Evolutionary conservation across 2,888 invertebrate species (phyloP).

Genomic region (Drosophila siamana): DNA sequence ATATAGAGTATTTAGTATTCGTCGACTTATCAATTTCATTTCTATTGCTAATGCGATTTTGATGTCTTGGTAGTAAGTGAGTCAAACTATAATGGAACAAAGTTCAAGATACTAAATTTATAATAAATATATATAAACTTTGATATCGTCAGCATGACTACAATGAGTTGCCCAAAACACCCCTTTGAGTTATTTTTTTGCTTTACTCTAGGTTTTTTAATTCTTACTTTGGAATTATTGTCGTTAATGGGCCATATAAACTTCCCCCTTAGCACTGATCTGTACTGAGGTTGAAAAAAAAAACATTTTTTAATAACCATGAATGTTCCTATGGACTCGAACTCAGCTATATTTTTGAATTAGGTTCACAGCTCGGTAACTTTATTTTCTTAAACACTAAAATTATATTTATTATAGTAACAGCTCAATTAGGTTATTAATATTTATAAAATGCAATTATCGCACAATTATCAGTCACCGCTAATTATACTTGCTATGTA

Average conservation of each 20-base stretch:
- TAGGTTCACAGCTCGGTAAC: not conserved
- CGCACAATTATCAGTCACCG: not conserved
- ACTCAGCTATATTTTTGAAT: no score
- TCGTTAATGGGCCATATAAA: no score
- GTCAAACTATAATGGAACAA: constrained; percentile 41
- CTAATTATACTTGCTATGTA: not conserved
- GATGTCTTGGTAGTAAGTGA: not conserved
- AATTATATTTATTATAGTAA: not conserved
- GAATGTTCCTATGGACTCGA: no score
- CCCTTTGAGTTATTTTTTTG: not conserved
- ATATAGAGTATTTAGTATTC: constrained; percentile 1
- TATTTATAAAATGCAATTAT: not conserved
- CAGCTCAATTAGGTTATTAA: not conserved
- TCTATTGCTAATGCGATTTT: constrained; percentile 4
- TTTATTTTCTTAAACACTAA: not conserved
- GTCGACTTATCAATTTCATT: not conserved
- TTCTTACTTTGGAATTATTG: no score
- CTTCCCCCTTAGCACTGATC: no score
- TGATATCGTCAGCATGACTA: constrained; percentile 48
- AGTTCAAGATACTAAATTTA: constrained; percentile 58
- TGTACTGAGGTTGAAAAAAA: no score
- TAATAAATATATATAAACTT: constrained; percentile 20
- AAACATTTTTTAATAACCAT: no score
- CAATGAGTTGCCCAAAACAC: constrained; percentile 6
- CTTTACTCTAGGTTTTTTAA: not conserved